Base-by-base conservation (phyloP, 2,888 invertebrate species). In the Micoletzkya japonica region DNA sequence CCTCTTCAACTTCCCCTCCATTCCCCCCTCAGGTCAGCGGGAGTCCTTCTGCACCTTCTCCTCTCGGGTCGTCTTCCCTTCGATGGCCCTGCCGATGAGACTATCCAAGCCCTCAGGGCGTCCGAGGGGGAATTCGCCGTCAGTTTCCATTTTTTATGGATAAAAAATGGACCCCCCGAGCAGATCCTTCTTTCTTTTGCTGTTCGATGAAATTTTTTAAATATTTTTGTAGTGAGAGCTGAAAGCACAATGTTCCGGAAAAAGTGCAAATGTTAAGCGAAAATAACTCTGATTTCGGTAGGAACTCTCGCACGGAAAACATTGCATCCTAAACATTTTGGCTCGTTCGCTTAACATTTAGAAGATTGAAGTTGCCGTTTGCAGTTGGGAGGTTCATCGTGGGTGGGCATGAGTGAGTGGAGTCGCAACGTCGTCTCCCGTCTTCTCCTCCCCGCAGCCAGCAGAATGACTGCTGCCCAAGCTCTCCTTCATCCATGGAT, bases 401-500 rank as follows among this genome's bases (percentile, higher is more conserved):
- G 67, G 67, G 44, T 32, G 20, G 30, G 37, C 24, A 56, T 67
- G 3, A 24, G 49, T 24, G 67, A 67, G 1, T 54, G 37, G 28
- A 37, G 56, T 14, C 54, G 67, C 30, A 39, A 67, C 57, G 39
- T 67, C 28, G 67, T 67, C 20, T 57, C 56, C 14, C n/a, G 24
- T 4, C 67, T 67, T 24, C 57, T 67, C 20, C 37, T 32, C 32
- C 56, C 67, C 17, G 36, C 67, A 1, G 28, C 32, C 20, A 34
- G 26, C 26, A 32, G 79, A 24, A 39, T 79, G 52, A 68, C 77
- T 26, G 93, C 96, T 85, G 93, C 94, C 86, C 93, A 96, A 87
- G 94, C 95, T 73, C 90, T 98, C 73, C 92, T 92, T 86, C 98
- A 98, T 88, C 92, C 93, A 79, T 98, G 97, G 97, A 91, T 98